These are phyloP conservation scores for Planiliza haematocheilus DNA, from an alignment of 2,113 vertebrate genomes.

Conservation along the genomic window DNA sequence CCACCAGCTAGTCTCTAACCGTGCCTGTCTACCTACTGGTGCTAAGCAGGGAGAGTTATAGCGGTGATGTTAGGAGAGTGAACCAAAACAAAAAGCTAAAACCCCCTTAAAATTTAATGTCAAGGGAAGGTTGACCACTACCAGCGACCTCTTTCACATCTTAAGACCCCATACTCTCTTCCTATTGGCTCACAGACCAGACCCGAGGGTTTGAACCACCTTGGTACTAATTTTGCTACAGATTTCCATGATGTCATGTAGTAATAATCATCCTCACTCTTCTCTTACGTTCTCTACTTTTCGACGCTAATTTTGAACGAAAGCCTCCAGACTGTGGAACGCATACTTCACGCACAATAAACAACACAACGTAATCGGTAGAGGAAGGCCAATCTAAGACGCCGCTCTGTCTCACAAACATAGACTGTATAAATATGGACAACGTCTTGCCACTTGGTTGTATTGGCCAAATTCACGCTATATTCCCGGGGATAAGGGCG, in stretches of 20 bases:
- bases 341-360: slow-evolving; percentile 9
- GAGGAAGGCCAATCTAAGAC: neutral
- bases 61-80: too few relatives aligned
- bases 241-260: slow-evolving; percentile 44
- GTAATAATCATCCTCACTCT: slow-evolving; percentile 15
- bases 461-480: too few relatives aligned
- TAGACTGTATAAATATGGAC: too few relatives aligned
- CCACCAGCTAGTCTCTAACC: neutral
- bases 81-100: neutral
- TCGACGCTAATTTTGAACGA: slow-evolving; percentile 30
- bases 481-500: too few relatives aligned
- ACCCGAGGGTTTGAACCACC: neutral
- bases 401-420: slow-evolving; percentile 3
- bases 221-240: slow-evolving; percentile 30
- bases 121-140: too few relatives aligned
- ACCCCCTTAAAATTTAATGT: too few relatives aligned
- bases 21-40: neutral
- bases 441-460: too few relatives aligned
- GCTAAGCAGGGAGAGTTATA: neutral
- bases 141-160: too few relatives aligned
- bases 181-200: slow-evolving; percentile 23
- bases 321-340: slow-evolving; percentile 23
- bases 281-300: slow-evolving; percentile 13
- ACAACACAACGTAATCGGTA: slow-evolving; percentile 21
- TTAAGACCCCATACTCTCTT: slow-evolving; percentile 1